Conservation (phyloP, 2,797 vertebrate species). For the Pangasius macronema region DNA sequence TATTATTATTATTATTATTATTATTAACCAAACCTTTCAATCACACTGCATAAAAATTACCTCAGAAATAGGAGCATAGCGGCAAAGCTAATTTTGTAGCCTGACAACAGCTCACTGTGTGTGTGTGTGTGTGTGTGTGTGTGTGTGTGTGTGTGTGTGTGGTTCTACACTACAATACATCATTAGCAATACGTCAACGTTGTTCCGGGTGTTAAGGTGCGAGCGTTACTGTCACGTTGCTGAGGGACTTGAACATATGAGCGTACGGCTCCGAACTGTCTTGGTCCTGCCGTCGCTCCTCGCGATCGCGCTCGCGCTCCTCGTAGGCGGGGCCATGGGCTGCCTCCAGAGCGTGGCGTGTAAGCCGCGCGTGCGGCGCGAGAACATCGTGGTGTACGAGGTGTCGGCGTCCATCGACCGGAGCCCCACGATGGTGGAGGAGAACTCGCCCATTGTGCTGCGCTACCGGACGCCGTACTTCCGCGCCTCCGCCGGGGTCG, state of each 20-base stretch:
- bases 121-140: background rate
- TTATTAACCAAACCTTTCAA: background rate
- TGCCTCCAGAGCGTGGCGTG: slow-evolving; percentile 97
- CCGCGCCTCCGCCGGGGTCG: slow-evolving; percentile 93
- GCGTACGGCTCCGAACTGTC: slow-evolving; percentile 70
- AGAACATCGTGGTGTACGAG: slow-evolving; percentile 98
- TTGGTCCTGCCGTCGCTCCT: slow-evolving; percentile 71
- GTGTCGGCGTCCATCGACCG: slow-evolving; percentile 97
- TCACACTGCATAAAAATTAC: background rate
- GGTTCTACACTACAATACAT: background rate
- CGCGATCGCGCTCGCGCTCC: slow-evolving; percentile 74
- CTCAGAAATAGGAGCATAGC: background rate
- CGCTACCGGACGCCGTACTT: slow-evolving; percentile 99
- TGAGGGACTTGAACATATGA: slow-evolving; percentile 64
- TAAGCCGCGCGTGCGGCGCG: slow-evolving; percentile 94
- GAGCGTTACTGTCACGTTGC: background rate
- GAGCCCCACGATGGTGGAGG: slow-evolving; percentile 94
- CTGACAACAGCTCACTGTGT: slow-evolving; percentile 16
- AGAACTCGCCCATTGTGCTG: slow-evolving; percentile 97
- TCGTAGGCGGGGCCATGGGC: slow-evolving; percentile 84
- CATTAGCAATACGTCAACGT: background rate
- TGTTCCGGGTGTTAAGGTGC: background rate
- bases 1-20: background rate
- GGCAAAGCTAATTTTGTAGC: slow-evolving; percentile 18
- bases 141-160: background rate